A percentile compares a stretch with the other conserved stretches of the same genome.
These are phyloP conservation scores for Rotaria sp. DNA, from an alignment of 2,888 invertebrate species.

Conservation along the genomic window DNA sequence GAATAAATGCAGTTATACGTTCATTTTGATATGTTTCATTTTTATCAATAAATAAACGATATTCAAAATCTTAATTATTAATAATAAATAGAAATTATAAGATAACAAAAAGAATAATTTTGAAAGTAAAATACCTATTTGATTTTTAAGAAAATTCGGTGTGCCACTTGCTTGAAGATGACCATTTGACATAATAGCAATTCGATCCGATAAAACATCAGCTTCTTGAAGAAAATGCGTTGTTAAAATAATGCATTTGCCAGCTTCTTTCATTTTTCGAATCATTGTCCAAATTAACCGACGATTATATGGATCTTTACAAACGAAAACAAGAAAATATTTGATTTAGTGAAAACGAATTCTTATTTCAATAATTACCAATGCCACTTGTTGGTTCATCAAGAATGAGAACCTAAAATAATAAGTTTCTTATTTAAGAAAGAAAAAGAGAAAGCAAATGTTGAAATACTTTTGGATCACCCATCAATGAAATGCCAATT, in stretches of 20 bases:
- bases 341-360: background rate
- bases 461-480: constrained; percentile 34
- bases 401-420: constrained; percentile 26
- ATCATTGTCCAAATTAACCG: constrained; percentile 33
- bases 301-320: background rate
- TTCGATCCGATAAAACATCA: constrained; percentile 39
- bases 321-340: background rate
- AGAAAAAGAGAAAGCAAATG: background rate
- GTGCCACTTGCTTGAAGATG: constrained; percentile 35
- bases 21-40: background rate
- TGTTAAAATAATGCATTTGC: constrained; percentile 37
- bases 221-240: constrained; percentile 41
- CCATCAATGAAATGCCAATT: constrained; percentile 38
- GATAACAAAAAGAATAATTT: no score
- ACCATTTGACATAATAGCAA: constrained; percentile 39
- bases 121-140: background rate
- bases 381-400: constrained; percentile 40
- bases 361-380: background rate
- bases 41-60: constrained; percentile 34
- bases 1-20: background rate
- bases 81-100: background rate
- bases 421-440: background rate
- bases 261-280: constrained; percentile 34
- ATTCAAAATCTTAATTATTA: background rate
- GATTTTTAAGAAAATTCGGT: constrained; percentile 36